Evolutionary conservation across 53 echinoderm and acorn worm genomes (phyloP).

Genomic region (Holothuria leucospilota): DNA sequence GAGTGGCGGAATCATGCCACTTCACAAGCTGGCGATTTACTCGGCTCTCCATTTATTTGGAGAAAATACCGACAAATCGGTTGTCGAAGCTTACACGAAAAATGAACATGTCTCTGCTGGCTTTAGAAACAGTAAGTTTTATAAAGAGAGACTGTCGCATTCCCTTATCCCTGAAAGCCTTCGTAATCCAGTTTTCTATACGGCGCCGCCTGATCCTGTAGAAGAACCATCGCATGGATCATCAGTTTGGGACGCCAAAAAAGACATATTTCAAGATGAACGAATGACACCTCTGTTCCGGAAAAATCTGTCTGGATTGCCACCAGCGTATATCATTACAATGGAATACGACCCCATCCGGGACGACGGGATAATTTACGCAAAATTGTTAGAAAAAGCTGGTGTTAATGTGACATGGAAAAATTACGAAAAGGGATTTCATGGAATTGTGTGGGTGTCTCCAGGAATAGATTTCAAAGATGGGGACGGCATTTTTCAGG

Average conservation of each 20-base stretch:
- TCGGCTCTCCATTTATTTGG: constrained; percentile 61
- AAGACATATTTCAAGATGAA: constrained; percentile 57
- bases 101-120: constrained; percentile 72
- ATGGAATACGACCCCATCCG: constrained; percentile 77
- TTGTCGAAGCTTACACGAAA: constrained; percentile 29
- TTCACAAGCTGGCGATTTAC: constrained; percentile 16
- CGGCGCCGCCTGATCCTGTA: constrained; percentile 26
- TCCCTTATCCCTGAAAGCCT: constrained; percentile 68
- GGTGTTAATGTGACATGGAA: constrained; percentile 68
- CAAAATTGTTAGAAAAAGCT: constrained; percentile 71
- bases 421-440: constrained; percentile 67
- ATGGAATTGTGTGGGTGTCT: constrained; percentile 51
- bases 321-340: constrained; percentile 74
- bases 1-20: constrained; percentile 9
- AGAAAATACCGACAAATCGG: background rate
- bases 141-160: constrained; percentile 73
- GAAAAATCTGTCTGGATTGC: constrained; percentile 54
- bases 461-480: constrained; percentile 35
- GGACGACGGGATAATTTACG: constrained; percentile 93
- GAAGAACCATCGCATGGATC: constrained; percentile 47
- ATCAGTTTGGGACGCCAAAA: constrained; percentile 65
- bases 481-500: constrained; percentile 6
- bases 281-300: constrained; percentile 79
- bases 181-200: constrained; percentile 54
- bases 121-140: constrained; percentile 57